Base-by-base conservation (phyloP, 2,113 vertebrate genomes). In the Scophthalmus maximus region DNA sequence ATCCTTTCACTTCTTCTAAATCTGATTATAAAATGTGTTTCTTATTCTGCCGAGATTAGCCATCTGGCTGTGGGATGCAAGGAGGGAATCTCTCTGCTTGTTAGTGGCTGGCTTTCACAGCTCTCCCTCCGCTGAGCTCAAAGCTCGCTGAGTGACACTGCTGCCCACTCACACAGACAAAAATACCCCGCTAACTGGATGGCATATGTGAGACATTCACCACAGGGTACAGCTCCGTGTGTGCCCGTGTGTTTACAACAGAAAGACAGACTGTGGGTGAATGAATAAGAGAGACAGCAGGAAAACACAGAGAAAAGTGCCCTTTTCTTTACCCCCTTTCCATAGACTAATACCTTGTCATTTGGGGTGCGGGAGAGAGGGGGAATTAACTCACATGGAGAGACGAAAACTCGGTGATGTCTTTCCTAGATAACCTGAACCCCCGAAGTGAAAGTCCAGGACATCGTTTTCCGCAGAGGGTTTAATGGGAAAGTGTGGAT, bases 81-180 rank as follows among this genome's bases (percentile, higher is more conserved):
- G 80, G 77, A 85, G 83, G 42, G 88, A 85, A 83, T 87, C 76
- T 90, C 75, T 87, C 77, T 85, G 88, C 90, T 92, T 90, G 84
- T 91, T 92, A 91, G 84, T 65, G 79, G 82, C 87, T 92, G 76
- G 88, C 79, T 90, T 91, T 89, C 85, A 87, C 86, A 84, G 88
- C 85, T 89, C 87, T 87, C 86, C 85, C 80, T 83, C 82, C 49
- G 73, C 85, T 81, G 78, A 81, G 83, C 87, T 89, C 86, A 89
- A 84, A 90, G 85, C 78, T 78, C 26, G 67, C 76, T 85, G 88
- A 89, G 79, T 89, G 87, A 92, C 86, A 92, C 89, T 57, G 67
- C 87, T 91, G 84, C 89, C 88, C 90, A 92, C 87, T 91, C 87
- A 81, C 82, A 81, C 78, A 81, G 84, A 90, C 92, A 82, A 89